Evolutionary conservation across 2,888 invertebrate genomes (phyloP).

Genomic region (Amblyjoppa proteus): DNA sequence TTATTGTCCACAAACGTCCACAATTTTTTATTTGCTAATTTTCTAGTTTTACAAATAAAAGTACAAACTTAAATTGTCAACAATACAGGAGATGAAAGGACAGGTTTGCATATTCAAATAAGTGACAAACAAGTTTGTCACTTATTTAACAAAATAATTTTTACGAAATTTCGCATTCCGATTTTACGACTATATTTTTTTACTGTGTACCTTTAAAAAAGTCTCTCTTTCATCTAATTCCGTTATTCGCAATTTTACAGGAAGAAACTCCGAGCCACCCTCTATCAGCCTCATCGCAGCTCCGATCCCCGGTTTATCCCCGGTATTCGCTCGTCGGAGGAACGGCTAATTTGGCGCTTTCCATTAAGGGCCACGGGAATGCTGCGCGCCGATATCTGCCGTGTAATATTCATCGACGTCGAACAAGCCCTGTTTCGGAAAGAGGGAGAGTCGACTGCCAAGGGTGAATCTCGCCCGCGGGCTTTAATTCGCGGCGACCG

Average conservation of each 20-base stretch:
- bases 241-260: background rate
- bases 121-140: too few species aligned
- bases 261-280: background rate
- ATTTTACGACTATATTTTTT: too few species aligned
- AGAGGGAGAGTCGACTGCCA: background rate
- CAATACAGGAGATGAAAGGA: too few species aligned
- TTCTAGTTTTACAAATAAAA: too few species aligned
- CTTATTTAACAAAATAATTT: too few species aligned
- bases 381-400: constrained; percentile 42
- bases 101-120: too few species aligned
- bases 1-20: too few species aligned
- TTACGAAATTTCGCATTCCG: too few species aligned
- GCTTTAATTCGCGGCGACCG: constrained; percentile 28
- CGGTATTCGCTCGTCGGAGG: background rate
- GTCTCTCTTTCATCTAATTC: background rate
- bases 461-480: background rate
- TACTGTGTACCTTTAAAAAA: background rate
- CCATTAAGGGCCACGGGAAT: background rate
- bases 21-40: too few species aligned
- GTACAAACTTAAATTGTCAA: too few species aligned
- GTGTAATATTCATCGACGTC: constrained; percentile 40
- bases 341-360: background rate
- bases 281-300: background rate
- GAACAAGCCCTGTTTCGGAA: constrained; percentile 21
- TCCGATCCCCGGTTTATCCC: background rate